These are phyloP conservation scores for Agrotis exclamationis DNA, from an alignment of 2,888 invertebrate genomes.

Conservation along the genomic window DNA sequence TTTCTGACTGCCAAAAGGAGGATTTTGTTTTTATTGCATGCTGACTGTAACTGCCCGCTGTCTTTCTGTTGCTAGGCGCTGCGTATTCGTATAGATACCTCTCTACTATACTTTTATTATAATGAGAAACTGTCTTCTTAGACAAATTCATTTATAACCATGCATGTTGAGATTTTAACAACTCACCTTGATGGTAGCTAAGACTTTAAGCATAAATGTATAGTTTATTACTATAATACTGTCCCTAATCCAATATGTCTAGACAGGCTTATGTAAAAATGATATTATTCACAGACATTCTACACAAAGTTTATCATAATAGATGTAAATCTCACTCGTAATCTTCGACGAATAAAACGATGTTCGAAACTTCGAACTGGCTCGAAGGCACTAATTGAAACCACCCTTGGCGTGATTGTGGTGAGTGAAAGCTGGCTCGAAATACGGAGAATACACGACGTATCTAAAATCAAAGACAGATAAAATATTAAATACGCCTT, in stretches of 20 bases:
- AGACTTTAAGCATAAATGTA: too few relatives aligned
- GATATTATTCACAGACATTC: slow-evolving; percentile 7
- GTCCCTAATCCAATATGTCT: slow-evolving; percentile 19
- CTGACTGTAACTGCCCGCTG: too few relatives aligned
- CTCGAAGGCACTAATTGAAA: slow-evolving; percentile 38
- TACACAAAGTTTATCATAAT: not conserved
- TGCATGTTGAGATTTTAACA: not conserved
- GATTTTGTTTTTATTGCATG: too few relatives aligned
- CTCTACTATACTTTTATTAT: too few relatives aligned
- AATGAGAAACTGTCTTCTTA: too few relatives aligned
- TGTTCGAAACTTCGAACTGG: slow-evolving; percentile 13
- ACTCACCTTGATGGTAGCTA: not conserved
- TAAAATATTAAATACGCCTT: not conserved
- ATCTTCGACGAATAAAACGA: slow-evolving; percentile 27
- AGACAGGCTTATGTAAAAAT: slow-evolving; percentile 23
- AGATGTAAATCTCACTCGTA: slow-evolving; percentile 22
- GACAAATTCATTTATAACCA: too few relatives aligned
- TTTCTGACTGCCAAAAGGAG: too few relatives aligned
- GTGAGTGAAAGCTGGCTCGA: slow-evolving; percentile 8
- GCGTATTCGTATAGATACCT: too few relatives aligned
- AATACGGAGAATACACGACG: not conserved
- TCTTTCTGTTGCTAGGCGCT: too few relatives aligned
- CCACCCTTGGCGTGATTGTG: slow-evolving; percentile 15
- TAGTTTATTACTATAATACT: not conserved
- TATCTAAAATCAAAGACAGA: too few relatives aligned